Conservation (phyloP, 2,797 vertebrate genomes). For the Huso huso region DNA sequence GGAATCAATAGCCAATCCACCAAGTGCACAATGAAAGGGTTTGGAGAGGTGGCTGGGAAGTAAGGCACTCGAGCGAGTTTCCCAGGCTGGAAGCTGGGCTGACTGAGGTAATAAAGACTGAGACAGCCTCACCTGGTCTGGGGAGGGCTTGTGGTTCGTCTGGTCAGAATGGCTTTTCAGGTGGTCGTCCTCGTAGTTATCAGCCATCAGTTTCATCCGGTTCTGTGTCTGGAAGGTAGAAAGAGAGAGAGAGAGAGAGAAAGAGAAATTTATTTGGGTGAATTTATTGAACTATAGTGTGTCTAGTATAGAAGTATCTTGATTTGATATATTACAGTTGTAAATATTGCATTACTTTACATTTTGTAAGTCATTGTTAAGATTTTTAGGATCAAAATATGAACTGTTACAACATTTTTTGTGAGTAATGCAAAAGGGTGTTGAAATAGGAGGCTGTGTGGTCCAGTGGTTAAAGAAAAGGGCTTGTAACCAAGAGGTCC, state of each 20-base stretch:
- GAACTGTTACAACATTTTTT: no score
- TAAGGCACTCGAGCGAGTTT: neutral
- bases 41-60: neutral
- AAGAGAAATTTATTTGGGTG: neutral
- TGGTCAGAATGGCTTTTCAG: constrained; percentile 83
- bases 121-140: constrained; percentile 77
- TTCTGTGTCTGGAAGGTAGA: constrained; percentile 79
- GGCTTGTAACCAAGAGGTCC: no score
- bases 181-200: constrained; percentile 92
- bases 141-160: constrained; percentile 93
- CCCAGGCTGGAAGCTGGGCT: constrained; percentile 9
- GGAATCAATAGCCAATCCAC: constrained; percentile 6
- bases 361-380: no score
- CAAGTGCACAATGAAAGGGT: no score
- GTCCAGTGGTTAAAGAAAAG: no score
- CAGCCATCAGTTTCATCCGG: constrained; percentile 97
- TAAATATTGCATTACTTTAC: no score
- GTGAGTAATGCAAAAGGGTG: no score
- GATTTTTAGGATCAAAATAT: no score
- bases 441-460: no score
- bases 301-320: no score
- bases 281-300: constrained; percentile 19
- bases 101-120: constrained; percentile 8
- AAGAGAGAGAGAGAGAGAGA: constrained; percentile 2
- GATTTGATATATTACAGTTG: no score